A percentile compares a stretch with the other conserved stretches of the same genome.
Evolutionary conservation across 2,797 vertebrate species (phyloP).

Genomic region (Balearica regulorum): DNA sequence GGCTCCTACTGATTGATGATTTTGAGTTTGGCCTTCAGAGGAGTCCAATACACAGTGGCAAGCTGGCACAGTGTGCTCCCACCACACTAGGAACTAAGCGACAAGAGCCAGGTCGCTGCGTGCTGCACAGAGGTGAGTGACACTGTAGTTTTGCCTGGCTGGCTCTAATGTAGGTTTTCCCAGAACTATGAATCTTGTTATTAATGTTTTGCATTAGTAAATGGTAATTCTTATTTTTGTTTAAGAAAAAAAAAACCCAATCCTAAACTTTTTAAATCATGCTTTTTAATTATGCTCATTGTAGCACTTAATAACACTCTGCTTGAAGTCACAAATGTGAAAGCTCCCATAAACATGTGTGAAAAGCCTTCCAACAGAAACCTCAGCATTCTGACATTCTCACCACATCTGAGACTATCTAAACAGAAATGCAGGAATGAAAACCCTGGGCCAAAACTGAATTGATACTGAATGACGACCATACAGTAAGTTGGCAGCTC

Average conservation of each 20-base stretch:
- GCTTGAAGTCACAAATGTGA: background rate
- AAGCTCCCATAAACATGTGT: background rate
- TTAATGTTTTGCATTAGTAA: background rate
- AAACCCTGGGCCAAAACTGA: background rate
- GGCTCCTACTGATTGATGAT: background rate
- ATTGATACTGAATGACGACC: background rate
- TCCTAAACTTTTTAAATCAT: background rate
- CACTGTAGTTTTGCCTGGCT: background rate
- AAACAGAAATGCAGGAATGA: background rate
- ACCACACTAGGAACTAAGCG: accelerated
- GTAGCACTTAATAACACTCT: background rate
- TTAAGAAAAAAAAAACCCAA: background rate
- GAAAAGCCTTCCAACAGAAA: background rate
- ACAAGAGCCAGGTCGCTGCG: accelerated
- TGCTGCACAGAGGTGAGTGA: background rate
- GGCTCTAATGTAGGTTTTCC: background rate
- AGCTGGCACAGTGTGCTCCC: background rate
- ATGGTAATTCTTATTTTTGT: background rate
- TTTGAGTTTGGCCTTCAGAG: background rate
- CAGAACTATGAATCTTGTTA: background rate
- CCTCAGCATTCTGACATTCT: background rate
- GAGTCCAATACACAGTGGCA: background rate
- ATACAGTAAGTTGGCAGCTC: background rate
- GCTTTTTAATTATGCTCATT: background rate
- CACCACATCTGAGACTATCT: background rate